A percentile compares a stretch with the other conserved stretches of the same genome.
Conservation (phyloP, 2,113 vertebrate genomes). For the Triplophysa rosa region DNA sequence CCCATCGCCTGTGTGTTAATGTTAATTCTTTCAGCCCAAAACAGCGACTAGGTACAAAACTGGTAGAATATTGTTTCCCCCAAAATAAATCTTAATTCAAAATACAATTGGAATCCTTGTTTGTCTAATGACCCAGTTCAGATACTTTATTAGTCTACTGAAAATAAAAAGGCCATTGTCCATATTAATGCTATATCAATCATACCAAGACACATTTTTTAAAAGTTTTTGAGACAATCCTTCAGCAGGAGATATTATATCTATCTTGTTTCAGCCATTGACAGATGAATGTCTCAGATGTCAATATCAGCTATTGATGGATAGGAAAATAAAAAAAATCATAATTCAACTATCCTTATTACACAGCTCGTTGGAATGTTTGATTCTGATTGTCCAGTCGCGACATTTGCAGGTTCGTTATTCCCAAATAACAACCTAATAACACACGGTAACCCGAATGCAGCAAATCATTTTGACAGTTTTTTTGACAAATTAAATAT, state of each 20-base stretch:
- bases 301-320: too few species aligned
- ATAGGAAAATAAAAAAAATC: too few species aligned
- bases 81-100: conserved; percentile 47
- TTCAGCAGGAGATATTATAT: neutral
- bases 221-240: neutral
- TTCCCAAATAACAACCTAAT: too few species aligned
- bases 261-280: too few species aligned
- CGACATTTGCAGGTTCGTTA: too few species aligned
- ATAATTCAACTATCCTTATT: too few species aligned
- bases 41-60: conserved; percentile 23
- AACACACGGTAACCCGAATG: too few species aligned
- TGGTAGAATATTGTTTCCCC: neutral
- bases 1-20: neutral
- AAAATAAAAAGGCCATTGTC: neutral
- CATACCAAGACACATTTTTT: neutral
- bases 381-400: too few species aligned
- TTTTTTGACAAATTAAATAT: too few species aligned
- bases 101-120: conserved; percentile 25
- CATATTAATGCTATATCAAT: neutral
- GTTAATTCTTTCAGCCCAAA: neutral
- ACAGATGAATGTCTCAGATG: too few species aligned
- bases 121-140: neutral
- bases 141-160: neutral
- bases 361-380: too few species aligned
- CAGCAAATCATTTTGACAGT: too few species aligned